Conservation (phyloP, 2,113 vertebrate genomes). For the Eonycteris spelaea region DNA sequence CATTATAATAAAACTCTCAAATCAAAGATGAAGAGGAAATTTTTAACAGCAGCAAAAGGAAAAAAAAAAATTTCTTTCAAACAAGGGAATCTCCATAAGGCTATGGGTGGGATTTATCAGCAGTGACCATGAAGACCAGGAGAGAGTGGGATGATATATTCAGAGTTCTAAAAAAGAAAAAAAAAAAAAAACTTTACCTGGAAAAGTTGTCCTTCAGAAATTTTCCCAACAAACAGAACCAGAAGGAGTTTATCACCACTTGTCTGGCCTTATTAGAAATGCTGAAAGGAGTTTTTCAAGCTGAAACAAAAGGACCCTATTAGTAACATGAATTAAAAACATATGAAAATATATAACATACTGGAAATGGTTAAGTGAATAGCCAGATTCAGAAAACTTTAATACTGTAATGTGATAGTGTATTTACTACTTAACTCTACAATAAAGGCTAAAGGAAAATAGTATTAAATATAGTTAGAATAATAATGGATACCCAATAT, state of each 20-base stretch:
- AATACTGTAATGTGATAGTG: not conserved
- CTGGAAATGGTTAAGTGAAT: not conserved
- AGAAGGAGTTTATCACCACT: not conserved
- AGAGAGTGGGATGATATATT: not conserved
- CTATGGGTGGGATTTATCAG: not conserved
- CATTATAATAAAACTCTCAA: not conserved
- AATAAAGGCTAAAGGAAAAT: not conserved
- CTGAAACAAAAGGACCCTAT: conserved; percentile 2
- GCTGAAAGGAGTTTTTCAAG: not conserved
- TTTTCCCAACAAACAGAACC: not conserved
- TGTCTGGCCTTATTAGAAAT: not conserved
- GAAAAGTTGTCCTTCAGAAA: not conserved
- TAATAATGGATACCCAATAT: not conserved
- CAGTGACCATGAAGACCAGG: not conserved
- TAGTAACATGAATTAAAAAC: not conserved
- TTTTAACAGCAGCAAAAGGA: not conserved
- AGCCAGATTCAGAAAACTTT: not conserved
- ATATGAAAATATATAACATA: not conserved
- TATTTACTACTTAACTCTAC: not conserved
- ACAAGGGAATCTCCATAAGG: not conserved
- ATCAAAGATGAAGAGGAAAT: not conserved
- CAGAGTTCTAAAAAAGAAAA: not conserved
- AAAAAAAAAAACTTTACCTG: not conserved
- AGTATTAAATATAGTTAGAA: not conserved
- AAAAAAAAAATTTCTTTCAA: not conserved